phyloP scores from a whole-genome alignment of 2,113 vertebrate genomes.

The Mellivora capensis region DNA sequence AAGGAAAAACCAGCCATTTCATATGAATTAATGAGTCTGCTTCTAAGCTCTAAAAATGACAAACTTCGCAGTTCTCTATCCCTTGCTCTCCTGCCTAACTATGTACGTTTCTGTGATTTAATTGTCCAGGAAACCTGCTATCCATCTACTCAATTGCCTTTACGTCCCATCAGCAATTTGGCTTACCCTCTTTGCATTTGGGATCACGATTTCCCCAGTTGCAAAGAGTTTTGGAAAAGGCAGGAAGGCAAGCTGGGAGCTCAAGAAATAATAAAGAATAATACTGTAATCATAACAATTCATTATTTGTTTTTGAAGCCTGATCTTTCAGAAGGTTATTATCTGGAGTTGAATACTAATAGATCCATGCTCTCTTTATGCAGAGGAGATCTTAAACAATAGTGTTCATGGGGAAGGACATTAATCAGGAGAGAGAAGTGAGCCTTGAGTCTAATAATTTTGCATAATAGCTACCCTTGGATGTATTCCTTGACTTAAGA shows the following conservation, averaged over 20 bases:
- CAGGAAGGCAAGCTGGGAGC: not conserved
- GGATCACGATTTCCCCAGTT: not conserved
- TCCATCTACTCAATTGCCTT: not conserved
- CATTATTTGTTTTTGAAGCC: constrained; percentile 61
- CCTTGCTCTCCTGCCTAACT: not conserved
- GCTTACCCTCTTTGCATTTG: not conserved
- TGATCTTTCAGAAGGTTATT: constrained; percentile 57
- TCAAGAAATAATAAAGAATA: constrained; percentile 40
- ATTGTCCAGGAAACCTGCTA: not conserved
- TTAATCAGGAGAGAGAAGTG: constrained; percentile 63
- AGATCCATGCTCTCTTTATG: constrained; percentile 40
- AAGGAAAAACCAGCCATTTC: not conserved
- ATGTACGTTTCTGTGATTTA: not conserved
- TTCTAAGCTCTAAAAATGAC: not conserved
- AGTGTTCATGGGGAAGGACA: constrained; percentile 51
- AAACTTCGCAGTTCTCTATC: not conserved
- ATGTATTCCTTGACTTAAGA: constrained; percentile 47
- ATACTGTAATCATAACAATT: constrained; percentile 47
- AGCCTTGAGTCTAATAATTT: constrained; percentile 58
- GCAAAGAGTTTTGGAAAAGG: constrained; percentile 1
- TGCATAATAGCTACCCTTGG: constrained; percentile 68
- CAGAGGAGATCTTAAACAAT: constrained; percentile 49
- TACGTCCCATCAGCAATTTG: not conserved
- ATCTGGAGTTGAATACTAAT: constrained; percentile 60
- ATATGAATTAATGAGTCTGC: not conserved